Percentiles rank a stretch among this genome's conserved stretches.
Conservation (phyloP, 2,797 vertebrate species). For the Coreius guichenoti region DNA sequence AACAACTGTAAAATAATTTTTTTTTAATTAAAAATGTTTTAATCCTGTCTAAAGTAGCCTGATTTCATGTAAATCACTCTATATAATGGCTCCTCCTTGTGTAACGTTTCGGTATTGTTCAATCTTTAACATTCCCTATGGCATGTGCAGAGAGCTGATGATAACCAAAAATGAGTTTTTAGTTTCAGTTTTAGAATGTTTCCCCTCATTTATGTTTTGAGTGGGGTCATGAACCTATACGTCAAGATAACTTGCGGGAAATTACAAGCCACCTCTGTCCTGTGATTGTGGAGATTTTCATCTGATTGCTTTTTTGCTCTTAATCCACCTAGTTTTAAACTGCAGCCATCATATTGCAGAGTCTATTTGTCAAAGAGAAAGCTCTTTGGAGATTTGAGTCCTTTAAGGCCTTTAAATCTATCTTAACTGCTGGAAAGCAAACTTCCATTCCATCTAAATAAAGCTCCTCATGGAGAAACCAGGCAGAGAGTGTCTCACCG, state of each 20-base stretch:
- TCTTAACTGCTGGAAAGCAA: not conserved
- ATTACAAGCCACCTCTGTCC: constrained; percentile 35
- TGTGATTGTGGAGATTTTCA: constrained; percentile 41
- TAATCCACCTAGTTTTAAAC: constrained; percentile 38
- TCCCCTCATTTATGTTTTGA: constrained; percentile 34
- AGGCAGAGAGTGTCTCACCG: not conserved
- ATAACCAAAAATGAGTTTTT: not conserved
- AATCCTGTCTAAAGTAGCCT: not conserved
- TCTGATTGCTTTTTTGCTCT: constrained; percentile 47
- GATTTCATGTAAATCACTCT: not conserved
- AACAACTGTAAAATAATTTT: too few species aligned
- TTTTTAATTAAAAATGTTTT: not conserved
- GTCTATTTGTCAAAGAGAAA: constrained; percentile 20
- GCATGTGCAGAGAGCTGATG: not conserved
- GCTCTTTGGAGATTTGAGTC: constrained; percentile 2
- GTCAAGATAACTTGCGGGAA: constrained; percentile 43
- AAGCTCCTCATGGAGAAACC: constrained; percentile 18
- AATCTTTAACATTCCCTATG: not conserved
- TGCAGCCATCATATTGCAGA: constrained; percentile 26
- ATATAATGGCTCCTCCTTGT: constrained; percentile 19
- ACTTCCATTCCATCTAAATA: constrained; percentile 25
- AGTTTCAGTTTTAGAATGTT: not conserved
- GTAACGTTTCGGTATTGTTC: constrained; percentile 11
- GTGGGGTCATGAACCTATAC: constrained; percentile 21
- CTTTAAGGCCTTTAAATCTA: not conserved